Conservation (phyloP, 1,140 invertebrate genomes). For the Chrysoperla carnea region DNA sequence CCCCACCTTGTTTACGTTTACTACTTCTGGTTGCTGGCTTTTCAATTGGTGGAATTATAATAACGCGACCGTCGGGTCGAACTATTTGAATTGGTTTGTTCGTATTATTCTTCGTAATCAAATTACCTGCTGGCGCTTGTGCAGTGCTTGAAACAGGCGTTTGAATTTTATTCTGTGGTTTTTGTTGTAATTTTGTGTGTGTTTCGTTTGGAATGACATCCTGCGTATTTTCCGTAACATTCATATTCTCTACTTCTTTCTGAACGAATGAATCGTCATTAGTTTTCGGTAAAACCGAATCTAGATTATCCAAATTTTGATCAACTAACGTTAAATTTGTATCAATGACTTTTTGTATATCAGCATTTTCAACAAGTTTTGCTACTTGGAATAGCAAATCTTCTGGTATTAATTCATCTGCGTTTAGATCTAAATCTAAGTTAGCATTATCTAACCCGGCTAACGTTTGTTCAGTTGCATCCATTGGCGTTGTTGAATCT, state of each 20-base stretch:
- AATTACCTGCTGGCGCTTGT: conserved; percentile 12
- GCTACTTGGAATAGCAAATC: conserved; percentile 48
- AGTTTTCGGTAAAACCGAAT: conserved; percentile 7
- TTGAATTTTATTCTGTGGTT: conserved; percentile 3
- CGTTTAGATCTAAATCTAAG: conserved; percentile 23
- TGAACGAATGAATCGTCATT: conserved; percentile 3
- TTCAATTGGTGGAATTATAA: conserved; percentile 60
- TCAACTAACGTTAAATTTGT: conserved; percentile 29
- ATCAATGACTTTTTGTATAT: conserved; percentile 47
- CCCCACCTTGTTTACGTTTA: conserved; percentile 15
- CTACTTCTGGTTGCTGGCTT: conserved; percentile 49
- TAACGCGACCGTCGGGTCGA: conserved; percentile 45
- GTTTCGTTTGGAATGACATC: conserved; percentile 3
- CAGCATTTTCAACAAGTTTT: conserved; percentile 41
- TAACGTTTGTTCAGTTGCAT: conserved; percentile 9
- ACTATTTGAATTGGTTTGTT: conserved; percentile 49
- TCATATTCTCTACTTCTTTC: conserved; percentile 2
- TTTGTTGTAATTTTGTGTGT: neutral
- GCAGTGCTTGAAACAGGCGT: conserved; percentile 8
- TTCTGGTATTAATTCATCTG: conserved; percentile 40
- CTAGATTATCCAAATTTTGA: conserved; percentile 18
- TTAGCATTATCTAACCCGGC: conserved; percentile 11
- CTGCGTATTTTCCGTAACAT: conserved; percentile 1
- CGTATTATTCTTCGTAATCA: conserved; percentile 17
- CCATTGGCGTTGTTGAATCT: conserved; percentile 8